Percentiles rank a stretch among this genome's conserved stretches.
phyloP scores from a whole-genome alignment of 2,113 vertebrate species.

The Rhinolophus sinicus region DNA sequence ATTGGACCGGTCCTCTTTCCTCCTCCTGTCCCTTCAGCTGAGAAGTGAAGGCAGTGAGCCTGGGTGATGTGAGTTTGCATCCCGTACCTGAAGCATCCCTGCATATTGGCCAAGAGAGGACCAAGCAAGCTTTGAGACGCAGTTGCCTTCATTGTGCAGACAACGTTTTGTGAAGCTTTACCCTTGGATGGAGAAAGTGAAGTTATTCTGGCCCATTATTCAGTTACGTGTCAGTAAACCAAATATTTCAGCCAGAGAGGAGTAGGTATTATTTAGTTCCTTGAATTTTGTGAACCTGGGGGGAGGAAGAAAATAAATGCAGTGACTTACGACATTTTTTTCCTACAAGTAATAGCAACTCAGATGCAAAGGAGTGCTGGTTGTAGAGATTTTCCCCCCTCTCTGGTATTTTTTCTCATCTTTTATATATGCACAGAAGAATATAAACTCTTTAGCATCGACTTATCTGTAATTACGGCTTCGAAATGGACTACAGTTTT shows the following conservation, averaged over 20 bases:
- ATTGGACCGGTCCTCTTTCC: rapidly evolving
- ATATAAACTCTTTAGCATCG: background rate
- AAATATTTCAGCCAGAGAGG: too few relatives aligned
- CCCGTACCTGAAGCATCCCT: background rate
- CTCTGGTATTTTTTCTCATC: background rate
- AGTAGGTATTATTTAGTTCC: background rate
- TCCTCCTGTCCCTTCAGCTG: background rate
- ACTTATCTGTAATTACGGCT: background rate
- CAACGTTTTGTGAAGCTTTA: background rate
- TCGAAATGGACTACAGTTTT: background rate
- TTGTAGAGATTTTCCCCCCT: background rate
- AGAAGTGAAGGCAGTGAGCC: rapidly evolving
- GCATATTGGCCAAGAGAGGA: rapidly evolving
- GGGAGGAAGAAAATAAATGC: background rate
- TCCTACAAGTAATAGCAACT: background rate
- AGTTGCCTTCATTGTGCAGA: rapidly evolving
- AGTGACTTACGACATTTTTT: background rate
- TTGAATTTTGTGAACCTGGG: background rate
- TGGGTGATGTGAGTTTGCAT: rapidly evolving
- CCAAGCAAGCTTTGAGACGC: rapidly evolving
- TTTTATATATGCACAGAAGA: background rate
- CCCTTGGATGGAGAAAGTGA: background rate
- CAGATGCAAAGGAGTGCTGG: background rate
- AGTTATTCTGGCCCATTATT: background rate
- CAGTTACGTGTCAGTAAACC: too few relatives aligned